Base-by-base conservation (phyloP, 2,113 vertebrate species). In the Campylomormyrus tamandua region DNA sequence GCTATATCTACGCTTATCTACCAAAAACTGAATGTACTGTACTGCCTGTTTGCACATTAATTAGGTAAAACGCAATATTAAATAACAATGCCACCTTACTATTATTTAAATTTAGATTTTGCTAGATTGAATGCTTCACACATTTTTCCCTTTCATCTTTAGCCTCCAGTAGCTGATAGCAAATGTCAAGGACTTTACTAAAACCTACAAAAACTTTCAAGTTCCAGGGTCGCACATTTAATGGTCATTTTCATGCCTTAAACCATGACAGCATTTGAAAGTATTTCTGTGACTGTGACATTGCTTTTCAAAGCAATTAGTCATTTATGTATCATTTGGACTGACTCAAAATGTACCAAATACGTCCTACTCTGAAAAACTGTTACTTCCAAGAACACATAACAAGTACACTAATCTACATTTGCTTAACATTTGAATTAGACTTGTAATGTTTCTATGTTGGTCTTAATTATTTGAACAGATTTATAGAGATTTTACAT, bases 11-110 rank as follows among this genome's bases (percentile, higher is more conserved):
- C 74, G 6, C 74, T 42, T 80, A 17, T 39, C 15, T 80, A 80
- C 74, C 74, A 80, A 39, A 80, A 80, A 42, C 74, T 80, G 74
- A 80, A 80, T 80, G 74, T 80, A 80, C 74, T 80, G 74, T 80
- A 80, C 74, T 19, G 31, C 15, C 35, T 80, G 35, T 77, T 35
- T 39, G 10, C 35, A 42, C 35, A 39, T 80, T 39, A 80, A 77
- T 77, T 35, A 39, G 35, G 27, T 77, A 19, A 42, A 42, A 80
- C 2, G 70, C n/a, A 31, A 80, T 35, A 42, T 42, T 42, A 80
- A 42, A 42, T 80, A 80, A 80, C 35, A 80, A 80, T 80, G 35
- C 17, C 39, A 39, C 17, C 31, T 80, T 80, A 42, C 31, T 17
- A 19, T 77, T 19, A 19, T 80, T 80, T 42, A 80, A 42, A 80